phyloP scores from a whole-genome alignment of 2,113 vertebrate species.

The Ageneiosus marmoratus region DNA sequence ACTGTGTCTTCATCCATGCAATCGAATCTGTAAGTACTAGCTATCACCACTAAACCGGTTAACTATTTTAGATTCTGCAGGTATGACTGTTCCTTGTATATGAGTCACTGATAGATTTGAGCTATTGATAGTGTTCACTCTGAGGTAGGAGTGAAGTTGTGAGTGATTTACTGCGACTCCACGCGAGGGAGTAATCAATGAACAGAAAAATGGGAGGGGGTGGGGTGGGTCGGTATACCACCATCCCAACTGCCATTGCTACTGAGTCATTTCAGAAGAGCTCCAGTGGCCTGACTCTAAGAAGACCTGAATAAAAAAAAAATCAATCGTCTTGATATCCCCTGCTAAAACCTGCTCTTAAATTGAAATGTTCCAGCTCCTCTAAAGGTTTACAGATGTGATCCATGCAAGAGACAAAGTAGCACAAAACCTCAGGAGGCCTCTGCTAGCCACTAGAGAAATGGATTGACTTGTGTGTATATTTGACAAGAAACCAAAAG shows the following conservation, averaged over 20 bases:
- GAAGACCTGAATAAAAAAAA: slow-evolving; percentile 25
- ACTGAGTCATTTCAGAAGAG: slow-evolving; percentile 15
- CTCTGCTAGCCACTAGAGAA: slow-evolving; percentile 6
- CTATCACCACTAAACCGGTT: neutral
- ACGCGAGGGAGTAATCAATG: slow-evolving; percentile 50
- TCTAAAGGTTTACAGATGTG: neutral
- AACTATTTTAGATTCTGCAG: slow-evolving; percentile 19
- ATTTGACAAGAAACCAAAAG: slow-evolving; percentile 1
- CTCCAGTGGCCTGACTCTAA: slow-evolving; percentile 25
- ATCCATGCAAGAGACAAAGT: neutral
- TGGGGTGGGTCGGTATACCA: too few species aligned
- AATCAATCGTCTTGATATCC: slow-evolving; percentile 34
- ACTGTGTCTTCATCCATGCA: neutral
- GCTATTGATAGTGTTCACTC: slow-evolving; percentile 19
- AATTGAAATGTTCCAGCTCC: slow-evolving; percentile 35
- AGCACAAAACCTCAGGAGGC: neutral
- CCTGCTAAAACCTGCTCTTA: slow-evolving; percentile 11
- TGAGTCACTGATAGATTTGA: slow-evolving; percentile 10
- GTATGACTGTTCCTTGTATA: neutral
- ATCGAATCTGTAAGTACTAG: neutral
- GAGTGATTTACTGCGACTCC: slow-evolving; percentile 43
- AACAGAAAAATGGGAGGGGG: too few species aligned
- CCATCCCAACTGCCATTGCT: slow-evolving; percentile 4
- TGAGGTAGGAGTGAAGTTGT: slow-evolving; percentile 40
- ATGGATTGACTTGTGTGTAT: neutral